Evolutionary conservation across 2,113 vertebrate genomes (phyloP), one percentile per base, ranked within the genome.

Genomic region (Odocoileus hemionus): DNA sequence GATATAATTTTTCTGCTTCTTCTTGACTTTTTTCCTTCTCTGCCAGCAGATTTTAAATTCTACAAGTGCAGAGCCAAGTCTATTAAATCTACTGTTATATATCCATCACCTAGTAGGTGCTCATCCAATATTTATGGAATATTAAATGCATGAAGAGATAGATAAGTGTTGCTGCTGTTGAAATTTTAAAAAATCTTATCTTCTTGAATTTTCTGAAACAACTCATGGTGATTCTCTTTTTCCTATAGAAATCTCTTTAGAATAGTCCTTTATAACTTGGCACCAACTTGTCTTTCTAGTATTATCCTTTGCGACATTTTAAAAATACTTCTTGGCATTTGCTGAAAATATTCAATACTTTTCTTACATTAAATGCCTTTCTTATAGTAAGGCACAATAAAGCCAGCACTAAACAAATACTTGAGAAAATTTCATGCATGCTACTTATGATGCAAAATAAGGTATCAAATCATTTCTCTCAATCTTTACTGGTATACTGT

Each of bases 61-160:
- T 28, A 93, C 45, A 89, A 94, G 25, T 76, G 7, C 28, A 88
- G n/a, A 91, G 54, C 21, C 74, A 95, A 64, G 19, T 58, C 55
- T 95, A 58, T 89, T 67, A 55, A 47, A 86, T 39, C n/a, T 25
- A 92, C 28, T 25, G 58, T 58, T 91, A 93, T 45, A 89, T 79
- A 60, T 39, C 30, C 23, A 64, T 94, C 60, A 57, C 36, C 54
- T 95, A 91, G 30, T 91, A 91, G 76, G 50, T 87, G 30, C 28
- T 96, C 79, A 95, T 94, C 50, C 67, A 94, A 95, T 90, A 80
- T 92, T 97, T 94, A 92, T 92, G 12, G 36, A 95, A 95, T 85
- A 33, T 23, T 90, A 79, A 96, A 74, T 86, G 28, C 52, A 50
- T 80, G 33, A 95, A 96, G 83, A 25, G 17, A 91, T 2, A 50